Conservation (phyloP, 2,113 vertebrate genomes). For the Mugil cephalus region DNA sequence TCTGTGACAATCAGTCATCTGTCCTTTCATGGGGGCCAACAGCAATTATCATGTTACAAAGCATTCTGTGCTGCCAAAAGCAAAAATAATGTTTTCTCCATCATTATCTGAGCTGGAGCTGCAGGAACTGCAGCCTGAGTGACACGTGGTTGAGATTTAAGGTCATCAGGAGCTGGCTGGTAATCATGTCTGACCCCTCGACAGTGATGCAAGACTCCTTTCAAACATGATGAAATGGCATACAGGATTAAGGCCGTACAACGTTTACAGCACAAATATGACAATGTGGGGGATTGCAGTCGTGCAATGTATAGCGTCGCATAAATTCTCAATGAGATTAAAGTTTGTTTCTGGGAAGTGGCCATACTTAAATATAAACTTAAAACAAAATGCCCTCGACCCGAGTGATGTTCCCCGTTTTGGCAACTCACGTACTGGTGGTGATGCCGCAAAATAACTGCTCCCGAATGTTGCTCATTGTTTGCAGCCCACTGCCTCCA, state of each 20-base stretch:
- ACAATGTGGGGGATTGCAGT: background rate
- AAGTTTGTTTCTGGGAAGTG: constrained; percentile 12
- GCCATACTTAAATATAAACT: background rate
- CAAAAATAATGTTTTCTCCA: constrained; percentile 30
- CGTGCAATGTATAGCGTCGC: background rate
- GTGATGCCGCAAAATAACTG: constrained; percentile 52
- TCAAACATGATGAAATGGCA: constrained; percentile 6
- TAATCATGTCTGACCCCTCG: constrained; percentile 19
- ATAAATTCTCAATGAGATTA: constrained; percentile 10
- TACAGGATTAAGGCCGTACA: constrained; percentile 1
- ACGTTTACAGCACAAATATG: background rate
- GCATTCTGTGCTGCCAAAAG: constrained; percentile 32
- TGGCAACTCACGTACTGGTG: constrained; percentile 21
- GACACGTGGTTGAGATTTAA: constrained; percentile 30
- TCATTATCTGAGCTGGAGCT: constrained; percentile 8
- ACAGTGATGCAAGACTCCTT: constrained; percentile 22
- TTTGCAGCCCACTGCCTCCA: constrained; percentile 62
- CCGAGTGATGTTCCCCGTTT: constrained; percentile 24
- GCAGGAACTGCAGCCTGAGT: constrained; percentile 8
- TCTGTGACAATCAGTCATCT: constrained; percentile 39
- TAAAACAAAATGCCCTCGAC: background rate
- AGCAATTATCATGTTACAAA: constrained; percentile 58
- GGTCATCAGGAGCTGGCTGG: background rate
- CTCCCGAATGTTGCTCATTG: constrained; percentile 61
- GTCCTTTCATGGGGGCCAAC: constrained; percentile 8